phyloP scores from a whole-genome alignment of 2,888 invertebrate genomes.

The Plagiodera versicolora region DNA sequence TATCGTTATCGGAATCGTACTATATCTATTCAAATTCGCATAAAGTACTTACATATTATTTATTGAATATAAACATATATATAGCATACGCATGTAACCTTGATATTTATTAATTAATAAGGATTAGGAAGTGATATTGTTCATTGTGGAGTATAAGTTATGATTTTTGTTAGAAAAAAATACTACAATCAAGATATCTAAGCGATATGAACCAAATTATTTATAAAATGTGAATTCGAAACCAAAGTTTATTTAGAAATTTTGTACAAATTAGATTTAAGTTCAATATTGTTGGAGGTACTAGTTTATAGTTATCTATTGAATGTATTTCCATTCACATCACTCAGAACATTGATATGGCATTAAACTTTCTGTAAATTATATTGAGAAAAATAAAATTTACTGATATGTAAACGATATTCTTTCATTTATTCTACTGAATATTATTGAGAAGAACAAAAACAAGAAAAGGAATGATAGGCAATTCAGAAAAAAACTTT shows the following conservation, averaged over 20 bases:
- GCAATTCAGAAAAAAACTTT: neutral
- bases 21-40: neutral
- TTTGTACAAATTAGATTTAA: constrained; percentile 31
- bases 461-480: too few species aligned
- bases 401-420: constrained; percentile 17
- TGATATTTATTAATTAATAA: neutral
- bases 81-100: neutral
- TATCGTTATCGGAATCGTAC: neutral
- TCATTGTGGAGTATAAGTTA: neutral
- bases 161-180: neutral
- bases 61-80: neutral
- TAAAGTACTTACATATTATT: neutral
- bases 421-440: too few species aligned
- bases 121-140: neutral
- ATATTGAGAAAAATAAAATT: constrained; percentile 38
- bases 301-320: constrained; percentile 37
- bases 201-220: constrained; percentile 9
- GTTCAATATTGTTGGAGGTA: constrained; percentile 37
- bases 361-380: constrained; percentile 42
- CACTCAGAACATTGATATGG: constrained; percentile 21
- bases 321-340: constrained; percentile 1
- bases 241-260: constrained; percentile 40
- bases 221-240: constrained; percentile 34
- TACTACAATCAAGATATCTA: neutral
- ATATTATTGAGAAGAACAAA: too few species aligned